Base-by-base conservation (phyloP, 2,888 invertebrate species). In the Cheilosia scutellata region DNA sequence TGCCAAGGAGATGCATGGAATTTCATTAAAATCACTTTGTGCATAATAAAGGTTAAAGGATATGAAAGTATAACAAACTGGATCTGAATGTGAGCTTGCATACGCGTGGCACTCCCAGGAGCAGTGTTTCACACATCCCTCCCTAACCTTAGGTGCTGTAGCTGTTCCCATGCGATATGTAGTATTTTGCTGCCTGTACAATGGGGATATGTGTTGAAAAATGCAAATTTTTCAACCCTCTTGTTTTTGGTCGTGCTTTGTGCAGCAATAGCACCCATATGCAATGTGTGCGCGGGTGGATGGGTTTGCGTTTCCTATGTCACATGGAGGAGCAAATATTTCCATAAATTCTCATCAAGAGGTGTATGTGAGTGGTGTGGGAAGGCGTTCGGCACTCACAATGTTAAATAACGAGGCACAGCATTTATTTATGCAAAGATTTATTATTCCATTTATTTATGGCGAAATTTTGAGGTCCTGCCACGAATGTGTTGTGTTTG, bases 21-120 rank as follows among this genome's bases (percentile, higher is more conserved):
- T 76, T 66, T 76, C 76, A 76, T 76, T 66, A 58, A 40, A 20
- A 76, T 58, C 49, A 58, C 31, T 66, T 76, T 66, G 76, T 66
- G 58, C 53, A 74, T 40, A 31, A 40, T 51, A 51, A 44, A 77
- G 37, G 53, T 51, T 42, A 68, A 62, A 62, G 44, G 51, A 53
- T 68, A 70, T 68, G 44, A 53, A 62, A 62, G 31, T 27, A 62
- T 60, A 77, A 65, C 74, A 63, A 44, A 33, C 31, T 25, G 33
- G 62, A 55, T 60, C 49, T 51, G 51, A 53, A 44, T 60, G 49
- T n/a, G 40, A 13, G 29, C 49, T 29, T 49, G 49, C 49, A 51
- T 16, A 71, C 40, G 47, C 40, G 9, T 37, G 37, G 25, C 1
- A 57, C 29, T 44, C 55, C 68, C 55, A 42, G 16, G 31, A 55